phyloP scores from a whole-genome alignment of 2,888 invertebrate genomes.

The Chouioia cunea region DNA sequence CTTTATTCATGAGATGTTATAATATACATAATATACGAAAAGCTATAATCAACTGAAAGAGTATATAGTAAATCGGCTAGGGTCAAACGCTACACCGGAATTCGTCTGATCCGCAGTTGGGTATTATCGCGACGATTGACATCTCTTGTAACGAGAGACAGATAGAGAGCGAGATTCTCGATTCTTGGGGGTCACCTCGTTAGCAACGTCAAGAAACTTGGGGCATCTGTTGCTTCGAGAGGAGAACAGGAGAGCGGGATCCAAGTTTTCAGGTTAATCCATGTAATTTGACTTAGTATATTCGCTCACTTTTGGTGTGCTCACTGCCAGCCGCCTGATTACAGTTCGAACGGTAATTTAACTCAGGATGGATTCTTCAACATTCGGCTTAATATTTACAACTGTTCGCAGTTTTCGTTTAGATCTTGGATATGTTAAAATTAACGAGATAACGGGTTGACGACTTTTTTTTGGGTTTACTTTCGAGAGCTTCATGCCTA shows the following conservation, averaged over 20 bases:
- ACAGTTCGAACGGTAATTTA: slow-evolving; percentile 1
- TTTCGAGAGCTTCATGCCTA: too few species aligned
- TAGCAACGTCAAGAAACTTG: not conserved
- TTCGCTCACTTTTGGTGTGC: not conserved
- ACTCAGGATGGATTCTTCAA: slow-evolving; percentile 8
- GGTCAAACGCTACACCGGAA: not conserved
- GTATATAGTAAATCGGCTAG: too few species aligned
- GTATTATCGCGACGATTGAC: not conserved
- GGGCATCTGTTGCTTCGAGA: not conserved
- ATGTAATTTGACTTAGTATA: slow-evolving; percentile 26
- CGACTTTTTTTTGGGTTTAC: too few species aligned
- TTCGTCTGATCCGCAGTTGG: slow-evolving; percentile 10
- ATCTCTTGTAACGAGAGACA: too few species aligned
- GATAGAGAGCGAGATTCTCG: too few species aligned
- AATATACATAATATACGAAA: too few species aligned
- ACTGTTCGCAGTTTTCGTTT: too few species aligned
- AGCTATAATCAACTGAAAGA: too few species aligned
- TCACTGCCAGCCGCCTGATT: too few species aligned
- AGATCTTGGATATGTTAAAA: too few species aligned
- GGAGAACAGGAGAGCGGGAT: not conserved
- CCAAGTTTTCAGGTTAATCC: not conserved
- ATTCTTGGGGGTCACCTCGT: not conserved
- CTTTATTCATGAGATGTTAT: too few species aligned
- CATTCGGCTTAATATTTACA: not conserved
- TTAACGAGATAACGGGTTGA: too few species aligned